These are phyloP conservation scores for Eupsilia transversa DNA, from an alignment of 2,888 invertebrate genomes.

Conservation along the genomic window DNA sequence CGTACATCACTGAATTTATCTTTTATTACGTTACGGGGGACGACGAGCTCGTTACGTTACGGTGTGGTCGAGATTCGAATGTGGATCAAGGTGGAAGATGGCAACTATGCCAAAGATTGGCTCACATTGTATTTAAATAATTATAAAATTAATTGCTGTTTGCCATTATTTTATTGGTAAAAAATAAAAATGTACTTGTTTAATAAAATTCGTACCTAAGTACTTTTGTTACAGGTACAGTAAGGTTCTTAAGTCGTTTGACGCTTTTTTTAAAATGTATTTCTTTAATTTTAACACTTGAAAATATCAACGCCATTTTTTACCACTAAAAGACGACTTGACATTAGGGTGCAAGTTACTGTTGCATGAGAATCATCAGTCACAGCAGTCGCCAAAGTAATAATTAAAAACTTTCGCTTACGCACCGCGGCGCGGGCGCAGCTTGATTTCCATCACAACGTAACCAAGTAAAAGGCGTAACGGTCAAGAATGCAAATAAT, in stretches of 20 bases:
- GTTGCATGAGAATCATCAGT: neutral
- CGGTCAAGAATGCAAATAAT: slow-evolving; percentile 53
- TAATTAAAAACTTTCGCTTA: slow-evolving; percentile 37
- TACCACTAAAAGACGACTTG: too few relatives aligned
- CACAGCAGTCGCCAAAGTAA: neutral
- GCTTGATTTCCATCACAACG: slow-evolving; percentile 10
- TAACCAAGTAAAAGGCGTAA: slow-evolving; percentile 33
- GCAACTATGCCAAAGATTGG: slow-evolving; percentile 14
- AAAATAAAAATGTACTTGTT: too few relatives aligned
- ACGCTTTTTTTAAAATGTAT: neutral
- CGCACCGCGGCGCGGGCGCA: neutral
- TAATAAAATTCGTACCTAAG: too few relatives aligned
- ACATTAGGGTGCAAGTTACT: neutral
- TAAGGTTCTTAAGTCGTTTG: neutral
- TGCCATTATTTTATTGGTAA: neutral
- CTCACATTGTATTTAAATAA: neutral
- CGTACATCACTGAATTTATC: slow-evolving; percentile 37
- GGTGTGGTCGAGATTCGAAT: slow-evolving; percentile 27
- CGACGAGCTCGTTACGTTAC: slow-evolving; percentile 23
- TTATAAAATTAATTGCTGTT: neutral
- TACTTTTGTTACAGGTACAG: neutral
- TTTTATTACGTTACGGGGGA: slow-evolving; percentile 47
- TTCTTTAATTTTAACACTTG: neutral
- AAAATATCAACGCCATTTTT: neutral
- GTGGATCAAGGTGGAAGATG: slow-evolving; percentile 61